Evolutionary conservation across 1,140 invertebrate genomes (phyloP), one percentile per base, ranked within the genome.

Genomic region (Drosophila tristis): DNA sequence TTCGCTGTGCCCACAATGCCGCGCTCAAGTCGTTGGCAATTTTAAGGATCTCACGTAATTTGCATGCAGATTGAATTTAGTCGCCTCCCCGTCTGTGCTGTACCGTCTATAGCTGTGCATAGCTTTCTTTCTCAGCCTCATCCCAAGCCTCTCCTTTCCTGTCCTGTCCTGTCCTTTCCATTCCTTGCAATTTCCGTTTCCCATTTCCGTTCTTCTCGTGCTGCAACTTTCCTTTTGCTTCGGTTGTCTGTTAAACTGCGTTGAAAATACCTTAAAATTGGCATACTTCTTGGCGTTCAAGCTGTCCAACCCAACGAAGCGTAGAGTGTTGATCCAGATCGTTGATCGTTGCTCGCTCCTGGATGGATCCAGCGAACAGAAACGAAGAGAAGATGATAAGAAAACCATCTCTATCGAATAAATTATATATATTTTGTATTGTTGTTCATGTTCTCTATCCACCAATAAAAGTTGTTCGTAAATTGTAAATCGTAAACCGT

Each of bases 21-120:
- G 55, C 53, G 73, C 47, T 45, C 54, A 78, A 81, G 90, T 91
- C 90, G 86, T 91, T 90, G 90, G 73, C 84, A 91, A 91, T 91
- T 89, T 91, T 91, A 91, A 91, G 90, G 78, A 2, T 13, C 49
- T 31, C 25, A 78, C 63, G 81, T 66, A 75, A 66, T 82, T 79
- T 87, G 66, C 65, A 16, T 57, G 66, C 72, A 76, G 48, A 42
- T 67, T 53, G 25, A 42, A 39, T 15, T 26, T 16, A 2, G 20
- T 8, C 13, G 15, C 11, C 11, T 31, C 5, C 15, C 39, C 13
- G 3, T 13, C 11, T 39, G n/a, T 23, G 6, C n/a, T 26, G 11
- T 31, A 11, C 35, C 11, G 5, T 26, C 25, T 25, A 11, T 53
- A 5, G 43, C n/a, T 43, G 13, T 45, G 4, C 43, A 4, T 35